A percentile compares a stretch with the other conserved stretches of the same genome.
These are phyloP conservation scores for Protonibea diacanthus DNA, from an alignment of 2,797 vertebrate species.

Conservation along the genomic window DNA sequence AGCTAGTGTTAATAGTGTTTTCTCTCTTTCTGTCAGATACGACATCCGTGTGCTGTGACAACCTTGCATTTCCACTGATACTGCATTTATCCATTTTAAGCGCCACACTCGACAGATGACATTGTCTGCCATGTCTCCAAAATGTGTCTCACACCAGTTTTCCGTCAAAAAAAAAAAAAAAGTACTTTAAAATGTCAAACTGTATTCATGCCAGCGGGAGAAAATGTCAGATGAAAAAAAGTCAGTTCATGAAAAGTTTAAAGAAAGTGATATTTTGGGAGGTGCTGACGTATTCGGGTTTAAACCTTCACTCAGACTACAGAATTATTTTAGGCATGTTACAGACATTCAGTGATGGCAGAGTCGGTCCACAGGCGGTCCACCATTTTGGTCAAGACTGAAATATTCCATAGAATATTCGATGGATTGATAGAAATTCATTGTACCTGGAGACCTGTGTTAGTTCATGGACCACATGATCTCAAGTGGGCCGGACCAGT, in stretches of 20 bases:
- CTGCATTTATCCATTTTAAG: conserved; percentile 6
- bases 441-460: no score
- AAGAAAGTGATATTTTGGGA: conserved; percentile 6
- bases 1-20: not conserved
- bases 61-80: conserved; percentile 5
- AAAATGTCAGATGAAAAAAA: conserved; percentile 26
- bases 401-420: not conserved
- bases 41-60: not conserved
- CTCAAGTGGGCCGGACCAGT: no score
- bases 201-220: not conserved
- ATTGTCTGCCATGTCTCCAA: not conserved
- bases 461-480: no score
- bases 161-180: not conserved
- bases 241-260: not conserved
- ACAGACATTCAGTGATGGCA: not conserved
- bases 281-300: not conserved
- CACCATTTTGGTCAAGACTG: not conserved
- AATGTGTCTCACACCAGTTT: not conserved
- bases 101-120: not conserved
- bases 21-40: conserved; percentile 9
- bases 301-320: not conserved
- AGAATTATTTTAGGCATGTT: not conserved
- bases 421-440: no score
- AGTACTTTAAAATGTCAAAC: conserved; percentile 17
- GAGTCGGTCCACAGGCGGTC: not conserved